Conservation (phyloP, 2,113 vertebrate genomes). For the Trogon melanurus region DNA sequence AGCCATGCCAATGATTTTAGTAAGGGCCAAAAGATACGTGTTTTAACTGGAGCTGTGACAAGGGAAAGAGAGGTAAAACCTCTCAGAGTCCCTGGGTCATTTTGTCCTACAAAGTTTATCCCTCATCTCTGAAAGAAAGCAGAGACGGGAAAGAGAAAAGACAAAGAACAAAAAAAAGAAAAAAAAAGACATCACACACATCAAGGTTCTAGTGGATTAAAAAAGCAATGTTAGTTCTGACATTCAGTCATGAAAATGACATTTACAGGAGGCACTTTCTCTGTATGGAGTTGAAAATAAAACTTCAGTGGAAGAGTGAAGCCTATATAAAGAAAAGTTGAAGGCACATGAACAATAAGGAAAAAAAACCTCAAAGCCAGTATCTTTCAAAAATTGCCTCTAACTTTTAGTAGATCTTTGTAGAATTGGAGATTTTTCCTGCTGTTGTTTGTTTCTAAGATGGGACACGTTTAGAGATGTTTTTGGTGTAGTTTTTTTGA, state of each 20-base stretch:
- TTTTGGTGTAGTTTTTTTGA: neutral
- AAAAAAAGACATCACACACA: neutral
- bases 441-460: neutral
- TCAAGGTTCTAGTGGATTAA: neutral
- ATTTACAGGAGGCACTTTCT: neutral
- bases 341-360: neutral
- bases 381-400: neutral
- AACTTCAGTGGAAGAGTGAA: neutral
- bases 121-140: neutral
- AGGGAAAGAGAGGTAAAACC: neutral
- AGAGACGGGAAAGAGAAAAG: neutral
- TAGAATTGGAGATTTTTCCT: neutral
- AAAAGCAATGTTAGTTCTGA: neutral
- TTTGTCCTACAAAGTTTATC: neutral
- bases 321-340: neutral
- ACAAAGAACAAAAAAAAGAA: neutral
- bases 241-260: neutral
- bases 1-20: neutral
- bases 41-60: neutral
- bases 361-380: neutral
- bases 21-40: neutral
- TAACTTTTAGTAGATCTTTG: neutral
- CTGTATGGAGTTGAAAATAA: neutral
- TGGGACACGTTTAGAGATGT: fast-evolving
- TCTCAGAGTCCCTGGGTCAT: neutral